Conservation (phyloP, 2,888 invertebrate species). For the Galerucella nymphaeae region DNA sequence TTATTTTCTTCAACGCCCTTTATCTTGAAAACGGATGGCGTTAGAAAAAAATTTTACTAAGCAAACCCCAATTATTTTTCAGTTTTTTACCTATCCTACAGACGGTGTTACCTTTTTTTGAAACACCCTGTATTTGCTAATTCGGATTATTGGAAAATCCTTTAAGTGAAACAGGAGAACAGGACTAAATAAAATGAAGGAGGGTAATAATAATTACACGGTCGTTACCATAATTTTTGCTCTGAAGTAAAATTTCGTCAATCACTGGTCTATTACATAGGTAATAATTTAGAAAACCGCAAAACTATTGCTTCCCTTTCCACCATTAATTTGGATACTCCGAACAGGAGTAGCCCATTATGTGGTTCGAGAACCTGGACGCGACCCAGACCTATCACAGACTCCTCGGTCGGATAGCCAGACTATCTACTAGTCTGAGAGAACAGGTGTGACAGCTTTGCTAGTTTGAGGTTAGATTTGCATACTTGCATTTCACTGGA, state of each 20-base stretch:
- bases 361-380: constrained; percentile 9
- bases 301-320: not conserved
- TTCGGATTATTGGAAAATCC: too few relatives aligned
- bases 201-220: too few relatives aligned
- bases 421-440: constrained; percentile 3
- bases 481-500: constrained; percentile 10
- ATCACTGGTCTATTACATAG: constrained; percentile 3
- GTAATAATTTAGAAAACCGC: constrained; percentile 19
- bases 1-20: too few relatives aligned
- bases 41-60: too few relatives aligned
- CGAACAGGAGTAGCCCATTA: constrained; percentile 12
- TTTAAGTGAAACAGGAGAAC: too few relatives aligned
- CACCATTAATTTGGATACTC: constrained; percentile 9
- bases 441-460: constrained; percentile 16
- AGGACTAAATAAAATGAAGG: too few relatives aligned
- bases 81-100: too few relatives aligned
- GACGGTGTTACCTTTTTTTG: too few relatives aligned
- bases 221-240: too few relatives aligned
- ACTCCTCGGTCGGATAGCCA: not conserved
- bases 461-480: constrained; percentile 15
- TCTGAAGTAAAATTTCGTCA: not conserved
- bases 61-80: too few relatives aligned
- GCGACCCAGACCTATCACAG: constrained; percentile 1
- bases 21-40: too few relatives aligned
- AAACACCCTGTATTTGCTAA: too few relatives aligned